These are phyloP conservation scores for Drosophila novamexicana DNA, from an alignment of 1,140 invertebrate genomes.

Conservation along the genomic window DNA sequence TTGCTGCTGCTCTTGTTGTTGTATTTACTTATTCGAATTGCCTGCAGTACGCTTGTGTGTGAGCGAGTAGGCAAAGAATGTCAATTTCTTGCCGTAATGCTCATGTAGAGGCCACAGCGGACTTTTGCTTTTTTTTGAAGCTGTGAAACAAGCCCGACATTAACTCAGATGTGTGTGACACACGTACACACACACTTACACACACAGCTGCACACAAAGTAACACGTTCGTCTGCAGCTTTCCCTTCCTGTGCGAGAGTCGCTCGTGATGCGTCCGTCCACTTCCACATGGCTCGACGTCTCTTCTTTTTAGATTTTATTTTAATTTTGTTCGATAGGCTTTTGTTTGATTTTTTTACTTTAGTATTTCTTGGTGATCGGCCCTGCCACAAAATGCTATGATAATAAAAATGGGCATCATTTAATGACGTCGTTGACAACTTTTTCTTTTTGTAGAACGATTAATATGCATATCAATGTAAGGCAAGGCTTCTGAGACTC, in stretches of 20 bases:
- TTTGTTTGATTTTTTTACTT: constrained; percentile 30
- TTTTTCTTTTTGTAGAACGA: constrained; percentile 77
- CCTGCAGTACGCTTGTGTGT: constrained; percentile 32
- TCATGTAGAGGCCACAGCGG: constrained; percentile 41
- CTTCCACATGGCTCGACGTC: constrained; percentile 35
- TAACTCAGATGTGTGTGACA: constrained; percentile 21
- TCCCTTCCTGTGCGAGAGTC: constrained; percentile 77
- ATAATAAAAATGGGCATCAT: constrained; percentile 71
- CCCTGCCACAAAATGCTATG: constrained; percentile 45
- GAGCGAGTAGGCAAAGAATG: constrained; percentile 67
- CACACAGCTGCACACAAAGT: constrained; percentile 24
- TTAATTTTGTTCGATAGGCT: constrained; percentile 57
- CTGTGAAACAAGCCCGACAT: constrained; percentile 69
- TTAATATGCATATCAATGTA: constrained; percentile 68
- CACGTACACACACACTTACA: constrained; percentile 15
- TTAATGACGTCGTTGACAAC: constrained; percentile 61
- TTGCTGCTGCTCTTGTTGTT: constrained; percentile 44
- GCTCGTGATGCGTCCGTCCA: constrained; percentile 38
- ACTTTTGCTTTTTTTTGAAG: constrained; percentile 84
- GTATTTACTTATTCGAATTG: constrained; percentile 70
- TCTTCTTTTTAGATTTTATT: constrained; percentile 23
- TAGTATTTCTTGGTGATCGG: constrained; percentile 36
- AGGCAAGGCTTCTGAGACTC: constrained; percentile 26
- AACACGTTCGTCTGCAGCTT: constrained; percentile 62
- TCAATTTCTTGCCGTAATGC: constrained; percentile 80